These are phyloP conservation scores for Lepus townsendii DNA, from an alignment of 2,797 vertebrate species.

Conservation along the genomic window DNA sequence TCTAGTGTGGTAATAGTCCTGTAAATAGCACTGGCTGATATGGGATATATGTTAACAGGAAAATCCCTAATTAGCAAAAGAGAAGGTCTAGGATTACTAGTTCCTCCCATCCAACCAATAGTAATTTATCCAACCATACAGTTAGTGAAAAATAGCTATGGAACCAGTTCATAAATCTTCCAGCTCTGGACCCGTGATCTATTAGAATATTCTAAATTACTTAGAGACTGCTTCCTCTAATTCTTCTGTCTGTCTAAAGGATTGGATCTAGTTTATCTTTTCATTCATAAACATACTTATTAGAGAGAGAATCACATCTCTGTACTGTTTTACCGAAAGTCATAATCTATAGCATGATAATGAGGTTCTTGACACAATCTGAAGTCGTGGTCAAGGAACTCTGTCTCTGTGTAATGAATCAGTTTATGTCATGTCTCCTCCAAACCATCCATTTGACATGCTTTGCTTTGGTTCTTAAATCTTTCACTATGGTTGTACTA, in stretches of 20 bases:
- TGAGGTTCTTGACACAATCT: neutral
- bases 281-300: neutral
- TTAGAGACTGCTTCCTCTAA: neutral
- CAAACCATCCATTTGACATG: neutral
- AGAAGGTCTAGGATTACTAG: neutral
- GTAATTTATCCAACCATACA: neutral
- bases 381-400: neutral
- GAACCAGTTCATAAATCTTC: neutral
- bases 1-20: neutral
- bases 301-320: neutral
- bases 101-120: neutral
- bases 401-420: neutral
- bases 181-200: neutral
- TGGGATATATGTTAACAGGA: neutral
- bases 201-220: neutral
- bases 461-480: neutral
- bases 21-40: neutral
- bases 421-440: neutral
- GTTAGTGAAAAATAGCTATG: neutral
- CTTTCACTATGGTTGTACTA: neutral
- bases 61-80: neutral
- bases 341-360: neutral
- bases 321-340: neutral
- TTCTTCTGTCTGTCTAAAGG: neutral
- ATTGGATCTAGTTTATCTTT: neutral